phyloP scores from a whole-genome alignment of 2,113 vertebrate genomes.

The Dromiciops gliroides region DNA sequence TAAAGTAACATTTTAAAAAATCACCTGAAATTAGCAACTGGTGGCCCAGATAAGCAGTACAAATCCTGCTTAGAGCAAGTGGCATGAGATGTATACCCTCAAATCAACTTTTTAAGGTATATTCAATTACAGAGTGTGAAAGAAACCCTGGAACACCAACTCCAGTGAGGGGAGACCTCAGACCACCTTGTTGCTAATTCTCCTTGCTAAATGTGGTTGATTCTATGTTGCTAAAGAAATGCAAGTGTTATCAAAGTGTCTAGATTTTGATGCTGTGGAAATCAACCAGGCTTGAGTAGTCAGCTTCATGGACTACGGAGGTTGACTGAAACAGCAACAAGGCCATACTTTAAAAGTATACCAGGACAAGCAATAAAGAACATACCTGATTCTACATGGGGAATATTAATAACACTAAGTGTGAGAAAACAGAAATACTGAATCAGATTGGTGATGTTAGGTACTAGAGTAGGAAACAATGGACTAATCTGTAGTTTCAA shows the following conservation, averaged over 20 bases:
- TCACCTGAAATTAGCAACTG: background rate
- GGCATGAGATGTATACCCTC: background rate
- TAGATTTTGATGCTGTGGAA: background rate
- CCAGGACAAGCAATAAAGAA: background rate
- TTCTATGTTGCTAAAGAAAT: background rate
- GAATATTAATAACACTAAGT: background rate
- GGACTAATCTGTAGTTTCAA: accelerated
- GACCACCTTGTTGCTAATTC: background rate
- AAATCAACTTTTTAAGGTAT: background rate
- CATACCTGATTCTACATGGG: background rate
- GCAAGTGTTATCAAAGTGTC: background rate
- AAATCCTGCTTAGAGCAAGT: background rate
- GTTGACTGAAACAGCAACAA: background rate
- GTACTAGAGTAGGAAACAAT: accelerated
- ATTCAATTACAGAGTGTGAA: background rate
- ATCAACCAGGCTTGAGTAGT: background rate
- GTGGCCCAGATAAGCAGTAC: background rate
- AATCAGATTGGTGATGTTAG: background rate
- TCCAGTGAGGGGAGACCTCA: background rate
- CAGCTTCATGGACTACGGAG: background rate
- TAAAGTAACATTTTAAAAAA: background rate
- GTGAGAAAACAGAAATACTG: background rate
- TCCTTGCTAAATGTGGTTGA: background rate
- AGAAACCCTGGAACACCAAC: background rate
- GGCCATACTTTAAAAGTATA: background rate